Evolutionary conservation across 2,113 vertebrate species (phyloP).

Genomic region (Rhagologus leucostigma): DNA sequence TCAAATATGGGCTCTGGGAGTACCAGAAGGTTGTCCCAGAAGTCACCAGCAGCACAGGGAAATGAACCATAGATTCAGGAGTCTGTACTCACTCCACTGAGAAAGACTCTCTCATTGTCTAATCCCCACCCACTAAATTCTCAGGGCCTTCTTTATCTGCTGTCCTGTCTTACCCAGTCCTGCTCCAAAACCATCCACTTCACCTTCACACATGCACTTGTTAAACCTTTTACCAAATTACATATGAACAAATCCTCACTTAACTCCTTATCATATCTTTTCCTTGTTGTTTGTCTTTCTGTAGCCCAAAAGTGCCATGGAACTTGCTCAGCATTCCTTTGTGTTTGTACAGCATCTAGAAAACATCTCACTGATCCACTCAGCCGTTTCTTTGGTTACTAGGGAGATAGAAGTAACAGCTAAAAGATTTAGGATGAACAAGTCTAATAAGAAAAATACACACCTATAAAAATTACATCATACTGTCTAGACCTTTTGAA

Average conservation of each 20-base stretch:
- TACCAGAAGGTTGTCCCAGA: background rate
- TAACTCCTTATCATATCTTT: background rate
- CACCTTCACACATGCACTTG: background rate
- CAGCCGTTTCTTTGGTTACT: background rate
- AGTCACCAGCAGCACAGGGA: background rate
- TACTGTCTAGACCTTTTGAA: background rate
- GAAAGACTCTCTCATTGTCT: background rate
- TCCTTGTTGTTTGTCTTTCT: background rate
- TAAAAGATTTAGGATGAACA: background rate
- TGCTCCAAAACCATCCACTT: background rate
- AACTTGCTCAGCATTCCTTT: background rate
- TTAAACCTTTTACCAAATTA: background rate
- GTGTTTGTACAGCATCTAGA: background rate
- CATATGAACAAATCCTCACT: background rate
- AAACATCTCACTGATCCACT: background rate
- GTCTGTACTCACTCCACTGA: fast-evolving
- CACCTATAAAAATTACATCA: background rate
- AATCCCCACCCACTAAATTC: background rate
- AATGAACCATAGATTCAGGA: background rate
- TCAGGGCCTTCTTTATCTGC: background rate
- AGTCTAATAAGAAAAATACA: background rate
- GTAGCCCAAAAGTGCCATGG: background rate
- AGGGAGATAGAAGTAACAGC: background rate
- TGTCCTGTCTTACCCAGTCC: background rate
- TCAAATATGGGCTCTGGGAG: background rate